These are phyloP conservation scores for Pachyuromys duprasi DNA, from an alignment of 2,797 vertebrate species.

Conservation along the genomic window DNA sequence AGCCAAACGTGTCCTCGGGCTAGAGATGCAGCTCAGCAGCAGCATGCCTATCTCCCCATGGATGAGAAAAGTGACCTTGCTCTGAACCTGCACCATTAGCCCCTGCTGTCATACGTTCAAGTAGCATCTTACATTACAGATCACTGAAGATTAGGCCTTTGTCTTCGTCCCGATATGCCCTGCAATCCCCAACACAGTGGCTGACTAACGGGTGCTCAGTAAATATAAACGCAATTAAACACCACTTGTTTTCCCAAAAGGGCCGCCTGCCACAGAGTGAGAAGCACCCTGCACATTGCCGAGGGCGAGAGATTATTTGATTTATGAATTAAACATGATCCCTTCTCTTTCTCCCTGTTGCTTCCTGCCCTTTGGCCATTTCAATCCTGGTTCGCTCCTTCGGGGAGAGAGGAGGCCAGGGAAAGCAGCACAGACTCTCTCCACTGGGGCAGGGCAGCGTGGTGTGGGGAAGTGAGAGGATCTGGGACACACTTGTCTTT, in stretches of 20 bases:
- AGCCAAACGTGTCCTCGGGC: neutral
- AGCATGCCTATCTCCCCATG: neutral
- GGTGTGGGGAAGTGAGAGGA: neutral
- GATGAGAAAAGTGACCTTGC: neutral
- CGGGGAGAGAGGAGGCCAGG: neutral
- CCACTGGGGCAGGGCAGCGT: neutral
- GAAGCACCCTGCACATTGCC: conserved; percentile 17
- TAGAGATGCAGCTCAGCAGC: too few species aligned
- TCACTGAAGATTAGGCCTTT: neutral
- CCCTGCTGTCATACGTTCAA: neutral
- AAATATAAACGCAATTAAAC: neutral
- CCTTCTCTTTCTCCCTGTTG: neutral
- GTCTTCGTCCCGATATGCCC: neutral
- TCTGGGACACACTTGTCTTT: neutral
- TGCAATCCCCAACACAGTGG: neutral
- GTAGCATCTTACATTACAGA: neutral
- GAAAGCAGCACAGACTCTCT: neutral
- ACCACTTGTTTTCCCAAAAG: conserved; percentile 21
- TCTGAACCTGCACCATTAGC: neutral
- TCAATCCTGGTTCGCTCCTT: neutral
- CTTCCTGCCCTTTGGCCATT: conserved; percentile 13
- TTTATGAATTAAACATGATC: conserved; percentile 67
- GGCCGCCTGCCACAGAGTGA: neutral
- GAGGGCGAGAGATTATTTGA: conserved; percentile 23
- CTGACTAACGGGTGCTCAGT: neutral